phyloP scores from a whole-genome alignment of 2,113 vertebrate genomes.

The Syrmaticus mikado region DNA sequence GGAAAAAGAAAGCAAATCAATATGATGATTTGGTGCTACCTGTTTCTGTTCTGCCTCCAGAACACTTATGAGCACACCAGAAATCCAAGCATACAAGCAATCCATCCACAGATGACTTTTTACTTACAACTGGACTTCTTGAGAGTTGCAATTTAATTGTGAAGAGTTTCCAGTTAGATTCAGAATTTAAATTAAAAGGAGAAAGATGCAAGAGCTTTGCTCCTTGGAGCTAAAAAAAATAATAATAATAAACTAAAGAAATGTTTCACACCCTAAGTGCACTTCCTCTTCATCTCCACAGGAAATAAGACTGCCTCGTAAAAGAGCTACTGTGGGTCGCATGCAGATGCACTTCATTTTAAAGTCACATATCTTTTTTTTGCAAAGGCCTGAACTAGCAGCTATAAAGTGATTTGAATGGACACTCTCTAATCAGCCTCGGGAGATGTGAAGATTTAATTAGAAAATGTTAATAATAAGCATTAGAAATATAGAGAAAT shows the following conservation, averaged over 20 bases:
- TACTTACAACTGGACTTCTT: constrained; percentile 31
- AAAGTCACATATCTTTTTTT: constrained; percentile 2
- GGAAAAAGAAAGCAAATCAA: constrained; percentile 49
- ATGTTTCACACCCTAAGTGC: constrained; percentile 22
- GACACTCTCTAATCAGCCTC: background rate
- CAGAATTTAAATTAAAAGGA: constrained; percentile 14
- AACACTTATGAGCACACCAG: background rate
- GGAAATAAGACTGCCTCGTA: constrained; percentile 48
- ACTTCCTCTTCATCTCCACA: constrained; percentile 64
- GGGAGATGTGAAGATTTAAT: background rate
- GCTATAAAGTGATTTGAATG: background rate
- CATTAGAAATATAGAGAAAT: background rate
- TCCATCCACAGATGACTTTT: constrained; percentile 24
- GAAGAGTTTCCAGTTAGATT: constrained; percentile 36
- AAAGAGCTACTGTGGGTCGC: background rate
- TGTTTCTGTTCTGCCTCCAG: constrained; percentile 58
- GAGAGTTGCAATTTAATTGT: background rate
- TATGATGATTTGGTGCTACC: constrained; percentile 55
- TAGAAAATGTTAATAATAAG: background rate
- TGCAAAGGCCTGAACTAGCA: background rate
- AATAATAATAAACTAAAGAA: background rate
- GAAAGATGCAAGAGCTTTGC: background rate
- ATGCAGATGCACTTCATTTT: background rate
- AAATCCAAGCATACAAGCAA: background rate
- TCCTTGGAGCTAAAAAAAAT: constrained; percentile 10